Evolutionary conservation across 2,797 vertebrate genomes (phyloP), one percentile per base, ranked within the genome.

Genomic region (Gephyroberyx darwinii): DNA sequence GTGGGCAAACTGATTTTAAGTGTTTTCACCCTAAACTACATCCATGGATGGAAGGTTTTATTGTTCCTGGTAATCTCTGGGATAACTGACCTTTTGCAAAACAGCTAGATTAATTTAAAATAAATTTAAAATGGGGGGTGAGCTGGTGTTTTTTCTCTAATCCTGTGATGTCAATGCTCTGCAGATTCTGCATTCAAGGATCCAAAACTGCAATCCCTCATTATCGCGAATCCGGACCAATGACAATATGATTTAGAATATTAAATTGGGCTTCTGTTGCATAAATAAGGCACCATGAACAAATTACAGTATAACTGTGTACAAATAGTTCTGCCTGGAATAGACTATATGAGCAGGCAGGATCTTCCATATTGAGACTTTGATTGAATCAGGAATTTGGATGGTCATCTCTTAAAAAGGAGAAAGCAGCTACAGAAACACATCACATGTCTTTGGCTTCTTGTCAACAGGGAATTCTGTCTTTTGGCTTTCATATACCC

Each of bases 231-330:
- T 80, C 72, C 75, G n/a, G 72, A 61, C 77, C 76, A 77, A 86
- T 76, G 72, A 77, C 70, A 81, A 77, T 78, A 77, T 84, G 82
- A 68, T 80, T 86, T 86, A 84, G 86, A 81, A 85, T 78, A 86
- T 87, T 83, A 84, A 47, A 63, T 19, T 54, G 47, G 30, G 65
- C 71, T 74, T 86, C 75, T 73, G 78, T 77, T 75, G 74, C 51
- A 71, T 75, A 74, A 82, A 73, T 76, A 71, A 81, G 82, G 75
- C 73, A 47, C 19, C 65, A 8, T 41, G 39, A 41, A 68, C 67
- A 76, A 69, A 70, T 63, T 71, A 70, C 0, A 5, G 17, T 30
- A 59, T 64, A 77, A 56, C 50, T 64, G 76, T 63, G 58, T 47
- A 37, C 50, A 66, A 68, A 78, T 53, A 41, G 12, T 41, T 10